A percentile compares a stretch with the other conserved stretches of the same genome.
These are phyloP conservation scores for Sturmia bella DNA, from an alignment of 2,888 invertebrate species.

Conservation along the genomic window DNA sequence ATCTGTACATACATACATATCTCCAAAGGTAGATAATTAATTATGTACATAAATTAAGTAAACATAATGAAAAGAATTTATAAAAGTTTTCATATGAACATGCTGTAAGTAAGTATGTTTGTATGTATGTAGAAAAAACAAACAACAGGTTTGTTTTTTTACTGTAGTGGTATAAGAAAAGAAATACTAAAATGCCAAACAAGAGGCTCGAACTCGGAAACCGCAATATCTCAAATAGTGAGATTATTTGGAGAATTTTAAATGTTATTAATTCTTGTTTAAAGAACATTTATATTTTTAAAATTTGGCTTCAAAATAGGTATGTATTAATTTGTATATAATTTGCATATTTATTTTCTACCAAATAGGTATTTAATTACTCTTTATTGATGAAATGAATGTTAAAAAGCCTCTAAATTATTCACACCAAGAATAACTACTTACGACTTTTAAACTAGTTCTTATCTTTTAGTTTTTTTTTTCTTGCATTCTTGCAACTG, in stretches of 20 bases:
- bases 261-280: neutral
- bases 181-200: neutral
- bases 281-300: neutral
- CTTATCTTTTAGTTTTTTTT: conserved; percentile 8
- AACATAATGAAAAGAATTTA: conserved; percentile 10
- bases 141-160: conserved; percentile 44
- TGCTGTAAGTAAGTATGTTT: neutral
- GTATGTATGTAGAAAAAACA: conserved; percentile 20
- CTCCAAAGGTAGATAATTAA: neutral
- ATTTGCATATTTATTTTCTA: no score
- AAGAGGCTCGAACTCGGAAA: neutral
- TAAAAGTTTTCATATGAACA: no score
- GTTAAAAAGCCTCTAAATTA: no score
- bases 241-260: neutral
- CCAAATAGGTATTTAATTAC: no score
- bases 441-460: conserved; percentile 8
- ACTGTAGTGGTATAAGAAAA: conserved; percentile 8
- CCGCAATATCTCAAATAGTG: conserved; percentile 1
- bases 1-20: neutral
- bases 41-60: conserved; percentile 15
- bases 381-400: no score
- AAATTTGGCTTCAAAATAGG: no score
- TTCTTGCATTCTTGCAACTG: conserved; percentile 22
- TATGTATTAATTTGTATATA: no score
- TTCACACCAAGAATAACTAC: neutral